Evolutionary conservation across 2,113 vertebrate genomes (phyloP).

Genomic region (Todiramphus saurophagus): DNA sequence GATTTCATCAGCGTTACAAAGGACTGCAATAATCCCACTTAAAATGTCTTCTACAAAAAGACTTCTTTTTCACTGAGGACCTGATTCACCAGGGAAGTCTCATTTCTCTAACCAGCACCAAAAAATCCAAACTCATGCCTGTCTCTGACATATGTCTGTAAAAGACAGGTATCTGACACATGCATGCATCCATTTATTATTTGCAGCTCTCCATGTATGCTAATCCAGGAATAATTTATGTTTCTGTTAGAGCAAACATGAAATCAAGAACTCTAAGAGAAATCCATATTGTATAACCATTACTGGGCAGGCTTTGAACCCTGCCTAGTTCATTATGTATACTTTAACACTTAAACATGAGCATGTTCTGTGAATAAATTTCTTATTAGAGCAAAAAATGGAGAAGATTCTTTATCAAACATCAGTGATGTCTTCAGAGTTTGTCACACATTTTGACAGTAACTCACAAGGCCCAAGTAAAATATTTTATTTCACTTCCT

Average conservation of each 20-base stretch:
- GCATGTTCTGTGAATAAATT: background rate
- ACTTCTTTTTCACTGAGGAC: background rate
- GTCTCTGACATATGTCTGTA: background rate
- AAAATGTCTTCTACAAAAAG: background rate
- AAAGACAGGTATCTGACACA: background rate
- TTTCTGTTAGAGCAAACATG: background rate
- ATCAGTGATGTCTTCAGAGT: background rate
- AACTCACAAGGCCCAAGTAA: background rate
- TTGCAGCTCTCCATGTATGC: background rate
- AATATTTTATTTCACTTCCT: conserved; percentile 6
- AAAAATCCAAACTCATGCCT: background rate
- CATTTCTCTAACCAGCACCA: background rate
- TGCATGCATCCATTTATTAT: background rate
- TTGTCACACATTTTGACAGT: background rate
- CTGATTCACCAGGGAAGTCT: background rate
- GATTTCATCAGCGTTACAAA: background rate
- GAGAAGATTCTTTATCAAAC: background rate
- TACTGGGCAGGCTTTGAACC: background rate
- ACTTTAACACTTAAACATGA: background rate
- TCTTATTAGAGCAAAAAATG: background rate
- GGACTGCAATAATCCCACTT: background rate
- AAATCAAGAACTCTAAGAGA: background rate
- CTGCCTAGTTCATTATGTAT: background rate
- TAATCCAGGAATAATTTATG: background rate
- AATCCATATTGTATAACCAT: background rate